Evolutionary conservation across 2,888 invertebrate species (phyloP), one percentile per base, ranked within the genome.

Genomic region (Eurois occulta): DNA sequence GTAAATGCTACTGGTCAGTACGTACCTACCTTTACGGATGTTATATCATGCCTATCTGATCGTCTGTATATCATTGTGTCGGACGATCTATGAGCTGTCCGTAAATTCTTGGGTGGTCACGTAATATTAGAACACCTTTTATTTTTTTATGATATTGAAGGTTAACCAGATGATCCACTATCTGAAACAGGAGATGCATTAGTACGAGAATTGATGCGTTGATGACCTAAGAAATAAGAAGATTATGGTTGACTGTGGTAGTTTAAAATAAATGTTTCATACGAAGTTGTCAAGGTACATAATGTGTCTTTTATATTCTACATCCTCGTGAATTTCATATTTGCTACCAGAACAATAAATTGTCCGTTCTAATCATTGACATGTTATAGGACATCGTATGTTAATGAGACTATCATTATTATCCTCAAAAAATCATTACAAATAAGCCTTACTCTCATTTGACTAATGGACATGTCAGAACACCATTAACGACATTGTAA

Each of bases 21-120:
- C n/a, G 41, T 65, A 65, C 41, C n/a, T 41, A 41, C n/a, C 41
- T 41, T 65, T 41, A 41, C 41, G n/a, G n/a, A 65, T 65, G 18
- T 65, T 65, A 41, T 24, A n/a, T 65, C 18, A 65, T 65, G n/a
- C 41, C n/a, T 62, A 62, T 62, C 35, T 35, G 35, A 21, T 62
- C 35, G 21, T 62, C 62, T 8, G 65, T 41, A 65, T 41, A 65
- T 65, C 65, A 41, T 38, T 72, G 83, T 65, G 70, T 74, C 64
- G 65, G 87, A 77, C 71, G 69, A 78, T 78, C 70, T 77, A 64
- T 68, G 70, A 52, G 62, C n/a, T 62, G 28, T 72, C 64, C n/a
- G 46, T 78, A 78, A 83, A 89, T 85, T 81, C 81, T 85, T 81
- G 69, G 73, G 58, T 74, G 72, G 77, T 83, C 87, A 88, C 87